A percentile compares a stretch with the other conserved stretches of the same genome.
Evolutionary conservation across 2,113 vertebrate genomes (phyloP).

Genomic region (Collichthys lucidus): DNA sequence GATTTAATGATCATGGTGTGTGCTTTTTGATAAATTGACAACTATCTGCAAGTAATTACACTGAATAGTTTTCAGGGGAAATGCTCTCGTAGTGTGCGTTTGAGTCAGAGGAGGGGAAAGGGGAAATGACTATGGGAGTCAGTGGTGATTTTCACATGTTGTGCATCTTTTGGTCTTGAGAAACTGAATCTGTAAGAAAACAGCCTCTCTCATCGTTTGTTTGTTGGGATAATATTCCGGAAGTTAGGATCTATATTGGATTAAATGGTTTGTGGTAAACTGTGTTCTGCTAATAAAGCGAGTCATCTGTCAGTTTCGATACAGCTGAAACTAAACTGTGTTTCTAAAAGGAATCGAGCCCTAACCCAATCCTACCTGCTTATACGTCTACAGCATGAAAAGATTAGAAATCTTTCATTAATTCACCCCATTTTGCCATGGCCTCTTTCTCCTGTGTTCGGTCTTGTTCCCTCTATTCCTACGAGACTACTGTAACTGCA

Average conservation of each 20-base stretch:
- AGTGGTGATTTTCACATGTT: conserved; percentile 16
- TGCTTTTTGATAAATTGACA: conserved; percentile 50
- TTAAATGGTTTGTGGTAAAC: not conserved
- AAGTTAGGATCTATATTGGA: not conserved
- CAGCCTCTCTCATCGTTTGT: not conserved
- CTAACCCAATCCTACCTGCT: not conserved
- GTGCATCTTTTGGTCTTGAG: not conserved
- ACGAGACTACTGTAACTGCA: conserved; percentile 52
- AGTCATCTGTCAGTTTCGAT: not conserved
- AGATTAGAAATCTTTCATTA: conserved; percentile 29
- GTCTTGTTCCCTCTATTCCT: conserved; percentile 40
- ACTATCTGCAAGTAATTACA: conserved; percentile 34
- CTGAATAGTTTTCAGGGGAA: conserved; percentile 10
- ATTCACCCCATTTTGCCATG: conserved; percentile 39
- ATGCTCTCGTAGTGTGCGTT: conserved; percentile 2
- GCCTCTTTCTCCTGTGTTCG: conserved; percentile 33
- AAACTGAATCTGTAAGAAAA: conserved; percentile 32
- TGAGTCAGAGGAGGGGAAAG: not conserved
- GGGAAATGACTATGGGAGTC: not conserved
- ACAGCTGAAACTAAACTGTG: not conserved
- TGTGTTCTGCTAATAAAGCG: not conserved
- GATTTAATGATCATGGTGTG: conserved; percentile 44
- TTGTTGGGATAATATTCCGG: no score
- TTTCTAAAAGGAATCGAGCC: conserved; percentile 3
- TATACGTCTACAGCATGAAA: conserved; percentile 8